Base-by-base conservation (phyloP, 92 coral and sea anemone genomes). In the Palythoa heliodiscus region DNA sequence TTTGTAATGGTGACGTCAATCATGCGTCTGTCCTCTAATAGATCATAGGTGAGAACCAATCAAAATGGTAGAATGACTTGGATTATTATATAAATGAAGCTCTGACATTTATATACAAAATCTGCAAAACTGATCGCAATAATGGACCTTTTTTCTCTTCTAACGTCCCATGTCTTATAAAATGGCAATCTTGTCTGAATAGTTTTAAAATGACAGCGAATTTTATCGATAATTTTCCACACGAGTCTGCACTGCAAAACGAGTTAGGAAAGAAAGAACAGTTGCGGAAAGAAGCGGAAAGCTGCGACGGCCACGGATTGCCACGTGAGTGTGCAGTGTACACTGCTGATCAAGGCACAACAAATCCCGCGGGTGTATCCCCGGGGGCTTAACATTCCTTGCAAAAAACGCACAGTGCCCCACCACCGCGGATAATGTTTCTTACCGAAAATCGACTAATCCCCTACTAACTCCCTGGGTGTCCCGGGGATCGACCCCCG, bases 21-120 rank as follows among this genome's bases (percentile, higher is more conserved):
- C n/a, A n/a, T n/a, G n/a, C n/a, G n/a, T n/a, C n/a, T n/a, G n/a
- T n/a, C n/a, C n/a, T n/a, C n/a, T n/a, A n/a, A n/a, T n/a, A n/a
- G n/a, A n/a, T n/a, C n/a, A n/a, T n/a, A n/a, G n/a, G n/a, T n/a
- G n/a, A n/a, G n/a, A n/a, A n/a, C n/a, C n/a, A n/a, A n/a, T n/a
- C n/a, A n/a, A n/a, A n/a, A n/a, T n/a, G n/a, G n/a, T n/a, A n/a
- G n/a, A n/a, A n/a, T n/a, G n/a, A n/a, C n/a, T n/a, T n/a, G n/a
- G n/a, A n/a, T n/a, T n/a, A n/a, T n/a, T n/a, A n/a, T n/a, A n/a
- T n/a, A n/a, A n/a, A 11, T 70, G 73, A 70, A 70, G 47, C 11
- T 70, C 43, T 70, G 61, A 73, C 78, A 61, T 73, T 73, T 73
- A 73, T 61, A 73, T n/a, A 73, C 78, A 73, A 73, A 73, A 29